Conservation (phyloP, 2,888 invertebrate genomes). For the Clostera curtula region DNA sequence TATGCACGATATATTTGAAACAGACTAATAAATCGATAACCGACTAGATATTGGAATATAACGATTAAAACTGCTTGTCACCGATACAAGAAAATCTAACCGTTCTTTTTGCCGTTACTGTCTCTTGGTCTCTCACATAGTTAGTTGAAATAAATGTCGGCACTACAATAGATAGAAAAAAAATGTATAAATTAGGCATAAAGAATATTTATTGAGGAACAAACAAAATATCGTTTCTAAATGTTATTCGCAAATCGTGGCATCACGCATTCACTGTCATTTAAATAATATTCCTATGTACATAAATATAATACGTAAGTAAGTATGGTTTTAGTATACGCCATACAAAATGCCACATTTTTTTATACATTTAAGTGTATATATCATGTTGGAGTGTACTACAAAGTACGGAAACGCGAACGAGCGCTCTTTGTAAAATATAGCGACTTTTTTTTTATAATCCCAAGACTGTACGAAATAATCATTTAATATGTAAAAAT, state of each 20-base stretch:
- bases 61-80: too few relatives aligned
- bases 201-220: constrained; percentile 27
- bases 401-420: constrained; percentile 16
- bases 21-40: too few relatives aligned
- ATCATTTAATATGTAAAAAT: constrained; percentile 70
- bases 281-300: constrained; percentile 62
- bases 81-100: too few relatives aligned
- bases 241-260: constrained; percentile 23
- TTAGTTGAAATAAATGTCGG: constrained; percentile 40
- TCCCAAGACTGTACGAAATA: constrained; percentile 70
- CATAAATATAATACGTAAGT: constrained; percentile 41
- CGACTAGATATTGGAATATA: too few relatives aligned
- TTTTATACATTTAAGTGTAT: constrained; percentile 30
- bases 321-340: constrained; percentile 20
- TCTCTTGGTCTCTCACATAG: constrained; percentile 9
- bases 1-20: too few relatives aligned
- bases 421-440: constrained; percentile 46
- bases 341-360: constrained; percentile 22
- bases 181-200: constrained; percentile 55
- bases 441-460: constrained; percentile 59
- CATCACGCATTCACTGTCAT: constrained; percentile 26
- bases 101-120: constrained; percentile 17
- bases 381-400: constrained; percentile 27
- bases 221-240: constrained; percentile 20
- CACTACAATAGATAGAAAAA: constrained; percentile 57